Conservation (phyloP, 2,797 vertebrate genomes). For the Gadopsis marmoratus region DNA sequence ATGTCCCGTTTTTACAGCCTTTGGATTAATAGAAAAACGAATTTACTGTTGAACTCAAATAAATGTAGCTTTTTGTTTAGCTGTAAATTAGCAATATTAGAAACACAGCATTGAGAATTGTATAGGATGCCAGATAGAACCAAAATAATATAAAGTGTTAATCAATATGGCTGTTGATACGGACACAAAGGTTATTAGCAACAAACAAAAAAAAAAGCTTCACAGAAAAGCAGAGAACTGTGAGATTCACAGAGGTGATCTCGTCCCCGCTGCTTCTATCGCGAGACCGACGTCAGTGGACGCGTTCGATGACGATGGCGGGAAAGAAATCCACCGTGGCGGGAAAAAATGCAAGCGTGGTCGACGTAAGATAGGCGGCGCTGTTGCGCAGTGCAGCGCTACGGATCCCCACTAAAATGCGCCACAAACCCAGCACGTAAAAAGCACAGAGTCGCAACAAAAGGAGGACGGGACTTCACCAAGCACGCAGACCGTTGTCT, state of each 20-base stretch:
- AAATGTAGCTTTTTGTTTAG: background rate
- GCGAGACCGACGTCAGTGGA: slow-evolving; percentile 51
- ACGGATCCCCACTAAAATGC: slow-evolving; percentile 40
- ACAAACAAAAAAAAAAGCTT: no score
- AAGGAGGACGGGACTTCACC: background rate
- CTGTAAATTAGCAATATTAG: background rate
- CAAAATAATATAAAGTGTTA: background rate
- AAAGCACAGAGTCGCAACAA: background rate
- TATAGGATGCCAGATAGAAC: background rate
- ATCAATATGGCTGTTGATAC: background rate
- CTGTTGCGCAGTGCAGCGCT: slow-evolving; percentile 39
- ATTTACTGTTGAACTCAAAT: background rate
- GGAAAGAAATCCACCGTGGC: slow-evolving; percentile 79
- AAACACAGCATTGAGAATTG: background rate
- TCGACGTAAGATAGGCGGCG: slow-evolving; percentile 64
- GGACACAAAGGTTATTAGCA: no score
- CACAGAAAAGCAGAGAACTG: background rate
- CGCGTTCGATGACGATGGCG: slow-evolving; percentile 78
- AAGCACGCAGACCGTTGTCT: rapidly evolving
- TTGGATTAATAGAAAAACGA: background rate
- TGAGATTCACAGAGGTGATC: background rate
- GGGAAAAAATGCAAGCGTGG: slow-evolving; percentile 81
- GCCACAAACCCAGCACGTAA: slow-evolving; percentile 38
- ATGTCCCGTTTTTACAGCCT: background rate
- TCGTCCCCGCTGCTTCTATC: slow-evolving; percentile 24